A percentile compares a stretch with the other conserved stretches of the same genome.
Evolutionary conservation across 2,888 invertebrate species (phyloP).

Genomic region (Melanostoma scalare): DNA sequence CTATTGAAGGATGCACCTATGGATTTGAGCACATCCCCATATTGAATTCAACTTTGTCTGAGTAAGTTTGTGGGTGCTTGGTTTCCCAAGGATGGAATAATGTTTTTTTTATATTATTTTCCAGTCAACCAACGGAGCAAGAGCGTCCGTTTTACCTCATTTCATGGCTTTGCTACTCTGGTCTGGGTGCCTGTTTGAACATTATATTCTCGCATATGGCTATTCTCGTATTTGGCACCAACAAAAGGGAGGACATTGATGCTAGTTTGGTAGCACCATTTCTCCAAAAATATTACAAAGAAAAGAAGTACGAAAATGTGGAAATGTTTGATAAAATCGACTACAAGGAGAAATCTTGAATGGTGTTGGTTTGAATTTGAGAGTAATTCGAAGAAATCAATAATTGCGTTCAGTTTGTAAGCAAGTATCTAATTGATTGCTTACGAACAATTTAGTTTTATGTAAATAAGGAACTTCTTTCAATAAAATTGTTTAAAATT

Average conservation of each 20-base stretch:
- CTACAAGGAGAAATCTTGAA: too few species aligned
- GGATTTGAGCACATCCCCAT: constrained; percentile 76
- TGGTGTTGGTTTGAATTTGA: too few species aligned
- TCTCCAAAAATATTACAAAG: constrained; percentile 82
- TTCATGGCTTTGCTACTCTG: constrained; percentile 88
- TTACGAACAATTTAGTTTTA: too few species aligned
- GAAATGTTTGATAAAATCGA: constrained; percentile 24
- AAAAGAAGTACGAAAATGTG: constrained; percentile 63
- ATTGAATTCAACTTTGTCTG: constrained; percentile 68
- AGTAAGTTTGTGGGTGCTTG: constrained; percentile 36
- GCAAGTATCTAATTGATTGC: too few species aligned
- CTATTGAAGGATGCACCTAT: constrained; percentile 82
- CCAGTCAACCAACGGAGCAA: neutral
- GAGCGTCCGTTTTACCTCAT: constrained; percentile 83
- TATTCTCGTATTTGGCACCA: constrained; percentile 83
- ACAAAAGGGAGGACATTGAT: constrained; percentile 83
- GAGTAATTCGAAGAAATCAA: too few species aligned
- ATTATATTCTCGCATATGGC: constrained; percentile 84
- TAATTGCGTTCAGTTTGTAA: too few species aligned
- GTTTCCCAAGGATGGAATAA: neutral
- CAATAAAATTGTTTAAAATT: too few species aligned
- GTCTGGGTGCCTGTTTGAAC: constrained; percentile 85
- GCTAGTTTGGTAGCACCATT: constrained; percentile 85
- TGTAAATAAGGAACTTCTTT: too few species aligned
- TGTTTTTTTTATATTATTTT: too few species aligned